Percentiles rank a stretch among this genome's conserved stretches.
phyloP scores from a whole-genome alignment of 2,113 vertebrate species.

The Halichoeres trimaculatus region DNA sequence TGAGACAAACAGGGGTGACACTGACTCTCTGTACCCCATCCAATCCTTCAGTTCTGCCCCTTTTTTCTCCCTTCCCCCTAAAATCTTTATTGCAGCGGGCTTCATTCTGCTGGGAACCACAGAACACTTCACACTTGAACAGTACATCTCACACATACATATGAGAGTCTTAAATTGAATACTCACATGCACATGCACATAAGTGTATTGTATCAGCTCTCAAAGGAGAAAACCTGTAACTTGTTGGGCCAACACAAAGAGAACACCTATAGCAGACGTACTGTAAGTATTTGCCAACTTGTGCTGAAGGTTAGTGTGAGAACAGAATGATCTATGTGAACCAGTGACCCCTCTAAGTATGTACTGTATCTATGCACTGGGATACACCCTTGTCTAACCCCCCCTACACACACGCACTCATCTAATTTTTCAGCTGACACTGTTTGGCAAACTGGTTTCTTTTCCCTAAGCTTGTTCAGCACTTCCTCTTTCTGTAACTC shows the following conservation, averaged over 20 bases:
- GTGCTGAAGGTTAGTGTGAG: neutral
- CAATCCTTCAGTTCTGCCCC: neutral
- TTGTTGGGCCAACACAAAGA: no score
- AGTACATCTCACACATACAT: constrained; percentile 67
- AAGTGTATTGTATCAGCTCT: constrained; percentile 23
- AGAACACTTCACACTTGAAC: constrained; percentile 72
- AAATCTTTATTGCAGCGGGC: constrained; percentile 12
- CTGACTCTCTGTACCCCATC: neutral
- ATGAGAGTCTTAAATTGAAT: constrained; percentile 49
- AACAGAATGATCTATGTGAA: neutral
- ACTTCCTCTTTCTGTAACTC: constrained; percentile 41
- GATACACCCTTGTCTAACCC: constrained; percentile 10
- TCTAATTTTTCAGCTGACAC: neutral
- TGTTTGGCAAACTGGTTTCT: constrained; percentile 18
- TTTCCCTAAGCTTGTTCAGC: constrained; percentile 29
- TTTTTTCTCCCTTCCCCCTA: neutral
- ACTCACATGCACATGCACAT: constrained; percentile 16
- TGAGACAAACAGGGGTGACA: constrained; percentile 9
- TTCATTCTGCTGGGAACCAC: constrained; percentile 37
- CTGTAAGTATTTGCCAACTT: neutral
- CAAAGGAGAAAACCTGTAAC: constrained; percentile 4
- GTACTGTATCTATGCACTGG: neutral
- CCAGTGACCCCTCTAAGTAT: neutral
- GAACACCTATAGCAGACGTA: constrained; percentile 32
- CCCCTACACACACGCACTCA: no score